phyloP scores from a whole-genome alignment of 2,888 invertebrate species.

The Archaeoteleia sp. region DNA sequence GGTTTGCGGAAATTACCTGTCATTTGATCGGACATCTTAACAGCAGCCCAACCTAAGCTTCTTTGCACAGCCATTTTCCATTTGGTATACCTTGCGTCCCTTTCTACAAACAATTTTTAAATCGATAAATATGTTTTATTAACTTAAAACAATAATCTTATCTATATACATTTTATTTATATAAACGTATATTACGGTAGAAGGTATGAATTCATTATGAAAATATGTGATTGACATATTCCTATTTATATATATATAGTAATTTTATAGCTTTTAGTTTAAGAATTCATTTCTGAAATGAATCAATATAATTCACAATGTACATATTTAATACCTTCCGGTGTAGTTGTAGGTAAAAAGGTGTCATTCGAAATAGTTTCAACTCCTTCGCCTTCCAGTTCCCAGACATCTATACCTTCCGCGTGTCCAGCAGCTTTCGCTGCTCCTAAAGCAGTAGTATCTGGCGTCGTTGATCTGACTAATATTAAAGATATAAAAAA shows the following conservation, averaged over 20 bases:
- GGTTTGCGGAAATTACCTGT: slow-evolving; percentile 78
- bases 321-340: slow-evolving; percentile 84
- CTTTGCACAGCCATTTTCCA: slow-evolving; percentile 97
- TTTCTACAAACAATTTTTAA: slow-evolving; percentile 78
- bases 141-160: no score
- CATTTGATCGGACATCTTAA: slow-evolving; percentile 84
- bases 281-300: no score
- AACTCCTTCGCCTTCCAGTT: slow-evolving; percentile 79
- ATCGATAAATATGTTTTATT: not conserved
- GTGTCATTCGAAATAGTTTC: slow-evolving; percentile 82
- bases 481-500: no score
- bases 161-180: no score
- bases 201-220: not conserved
- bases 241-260: no score
- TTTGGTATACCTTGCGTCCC: slow-evolving; percentile 88
- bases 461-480: slow-evolving; percentile 89
- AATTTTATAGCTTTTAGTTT: no score
- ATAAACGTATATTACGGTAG: no score
- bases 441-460: slow-evolving; percentile 94
- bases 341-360: slow-evolving; percentile 87
- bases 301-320: no score
- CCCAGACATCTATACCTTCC: slow-evolving; percentile 83
- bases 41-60: slow-evolving; percentile 91
- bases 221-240: no score
- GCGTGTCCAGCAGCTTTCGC: slow-evolving; percentile 94